phyloP scores from a whole-genome alignment of 2,113 vertebrate genomes.

The Daubentonia madagascariensis region DNA sequence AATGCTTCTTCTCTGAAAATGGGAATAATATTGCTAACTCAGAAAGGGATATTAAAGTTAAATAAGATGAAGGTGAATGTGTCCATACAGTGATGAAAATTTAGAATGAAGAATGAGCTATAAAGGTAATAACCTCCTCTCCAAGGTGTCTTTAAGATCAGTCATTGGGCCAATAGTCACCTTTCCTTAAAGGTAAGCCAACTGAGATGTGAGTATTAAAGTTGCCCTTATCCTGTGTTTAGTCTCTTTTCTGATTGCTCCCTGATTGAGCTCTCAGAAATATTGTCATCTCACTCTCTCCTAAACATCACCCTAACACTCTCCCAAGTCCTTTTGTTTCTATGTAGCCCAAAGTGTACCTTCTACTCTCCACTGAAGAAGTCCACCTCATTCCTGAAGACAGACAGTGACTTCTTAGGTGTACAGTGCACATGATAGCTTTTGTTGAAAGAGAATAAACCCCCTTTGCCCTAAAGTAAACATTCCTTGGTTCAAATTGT shows the following conservation, averaged over 20 bases:
- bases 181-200: background rate
- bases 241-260: too few relatives aligned
- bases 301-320: background rate
- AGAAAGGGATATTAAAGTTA: background rate
- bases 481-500: background rate
- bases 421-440: accelerated
- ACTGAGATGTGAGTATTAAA: background rate
- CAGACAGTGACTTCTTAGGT: background rate
- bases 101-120: background rate
- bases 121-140: background rate
- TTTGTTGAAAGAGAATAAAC: background rate
- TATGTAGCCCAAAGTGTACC: background rate
- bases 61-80: background rate
- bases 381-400: background rate
- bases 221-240: background rate
- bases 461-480: background rate
- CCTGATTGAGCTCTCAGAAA: background rate
- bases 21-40: background rate
- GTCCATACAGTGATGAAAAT: background rate
- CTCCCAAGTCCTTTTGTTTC: background rate
- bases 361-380: background rate
- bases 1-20: background rate
- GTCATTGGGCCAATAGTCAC: background rate
- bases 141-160: background rate
- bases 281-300: background rate